A percentile compares a stretch with the other conserved stretches of the same genome.
Conservation (phyloP, 2,888 invertebrate genomes). For the Criorhina ranunculi region DNA sequence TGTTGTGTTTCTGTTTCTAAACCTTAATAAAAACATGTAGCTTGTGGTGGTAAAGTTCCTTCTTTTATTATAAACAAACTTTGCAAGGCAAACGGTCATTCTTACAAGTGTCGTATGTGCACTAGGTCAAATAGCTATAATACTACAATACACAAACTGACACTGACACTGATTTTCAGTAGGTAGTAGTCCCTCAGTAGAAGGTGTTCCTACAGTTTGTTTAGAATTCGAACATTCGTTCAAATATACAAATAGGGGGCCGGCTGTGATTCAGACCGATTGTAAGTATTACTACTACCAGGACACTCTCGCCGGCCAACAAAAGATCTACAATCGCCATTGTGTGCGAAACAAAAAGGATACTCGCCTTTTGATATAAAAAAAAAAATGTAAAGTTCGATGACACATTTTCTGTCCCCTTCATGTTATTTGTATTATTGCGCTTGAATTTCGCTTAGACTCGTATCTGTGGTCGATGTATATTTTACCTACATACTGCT, state of each 20-base stretch:
- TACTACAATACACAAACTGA: constrained; percentile 39
- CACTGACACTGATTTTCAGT: constrained; percentile 61
- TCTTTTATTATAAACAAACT: neutral
- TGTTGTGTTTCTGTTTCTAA: no score
- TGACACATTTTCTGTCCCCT: constrained; percentile 76
- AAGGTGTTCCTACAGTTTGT: constrained; percentile 26
- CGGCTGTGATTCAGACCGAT: constrained; percentile 44
- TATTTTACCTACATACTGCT: constrained; percentile 73
- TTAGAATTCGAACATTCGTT: constrained; percentile 50
- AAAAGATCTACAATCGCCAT: constrained; percentile 68
- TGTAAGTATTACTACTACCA: constrained; percentile 61
- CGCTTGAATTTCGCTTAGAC: constrained; percentile 73
- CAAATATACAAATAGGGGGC: constrained; percentile 30
- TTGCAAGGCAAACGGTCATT: neutral
- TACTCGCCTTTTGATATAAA: constrained; percentile 66
- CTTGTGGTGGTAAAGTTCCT: neutral
- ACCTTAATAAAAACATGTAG: no score
- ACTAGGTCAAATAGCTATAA: neutral
- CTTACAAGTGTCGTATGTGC: neutral
- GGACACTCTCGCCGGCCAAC: constrained; percentile 51
- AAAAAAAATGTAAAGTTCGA: constrained; percentile 71
- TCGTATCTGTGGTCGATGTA: constrained; percentile 66
- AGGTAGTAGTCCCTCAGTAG: constrained; percentile 2
- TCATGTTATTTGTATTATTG: constrained; percentile 73
- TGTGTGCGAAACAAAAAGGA: constrained; percentile 66